A percentile compares a stretch with the other conserved stretches of the same genome.
These are phyloP conservation scores for Eupsilia transversa DNA, from an alignment of 2,888 invertebrate species.

Conservation along the genomic window DNA sequence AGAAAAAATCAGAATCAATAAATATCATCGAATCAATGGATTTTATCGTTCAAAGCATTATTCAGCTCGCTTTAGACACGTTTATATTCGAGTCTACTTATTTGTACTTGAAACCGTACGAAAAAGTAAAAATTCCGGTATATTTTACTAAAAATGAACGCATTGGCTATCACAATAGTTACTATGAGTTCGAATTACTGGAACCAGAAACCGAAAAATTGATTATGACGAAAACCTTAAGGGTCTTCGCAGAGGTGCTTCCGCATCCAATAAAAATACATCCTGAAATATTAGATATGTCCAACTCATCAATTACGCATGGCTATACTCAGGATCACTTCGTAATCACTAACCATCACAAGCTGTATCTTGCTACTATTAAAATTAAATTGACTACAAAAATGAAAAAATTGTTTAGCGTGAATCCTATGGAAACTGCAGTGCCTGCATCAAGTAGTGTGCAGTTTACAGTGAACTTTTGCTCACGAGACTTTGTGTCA, in stretches of 20 bases:
- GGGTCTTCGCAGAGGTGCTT: conserved; percentile 80
- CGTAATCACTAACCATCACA: conserved; percentile 77
- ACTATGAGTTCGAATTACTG: conserved; percentile 78
- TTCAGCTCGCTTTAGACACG: conserved; percentile 76
- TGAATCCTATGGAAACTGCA: conserved; percentile 76
- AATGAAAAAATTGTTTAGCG: conserved; percentile 79
- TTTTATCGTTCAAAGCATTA: conserved; percentile 71
- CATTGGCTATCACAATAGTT: conserved; percentile 81
- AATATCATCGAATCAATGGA: conserved; percentile 66
- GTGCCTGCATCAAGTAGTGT: conserved; percentile 71
- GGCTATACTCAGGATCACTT: conserved; percentile 79
- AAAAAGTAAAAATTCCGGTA: conserved; percentile 71
- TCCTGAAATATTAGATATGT: conserved; percentile 83
- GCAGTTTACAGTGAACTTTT: conserved; percentile 74
- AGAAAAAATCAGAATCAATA: conserved; percentile 53
- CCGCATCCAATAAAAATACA: conserved; percentile 80
- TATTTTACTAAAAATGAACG: conserved; percentile 79
- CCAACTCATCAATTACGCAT: conserved; percentile 72
- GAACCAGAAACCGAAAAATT: conserved; percentile 71
- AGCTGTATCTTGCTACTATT: conserved; percentile 72
- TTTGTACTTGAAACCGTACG: conserved; percentile 71
- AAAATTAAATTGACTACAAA: conserved; percentile 79
- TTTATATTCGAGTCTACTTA: conserved; percentile 79
- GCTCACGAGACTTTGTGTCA: conserved; percentile 69
- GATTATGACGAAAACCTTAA: conserved; percentile 73